phyloP scores from a whole-genome alignment of 2,797 vertebrate genomes.

The Liasis olivaceus region DNA sequence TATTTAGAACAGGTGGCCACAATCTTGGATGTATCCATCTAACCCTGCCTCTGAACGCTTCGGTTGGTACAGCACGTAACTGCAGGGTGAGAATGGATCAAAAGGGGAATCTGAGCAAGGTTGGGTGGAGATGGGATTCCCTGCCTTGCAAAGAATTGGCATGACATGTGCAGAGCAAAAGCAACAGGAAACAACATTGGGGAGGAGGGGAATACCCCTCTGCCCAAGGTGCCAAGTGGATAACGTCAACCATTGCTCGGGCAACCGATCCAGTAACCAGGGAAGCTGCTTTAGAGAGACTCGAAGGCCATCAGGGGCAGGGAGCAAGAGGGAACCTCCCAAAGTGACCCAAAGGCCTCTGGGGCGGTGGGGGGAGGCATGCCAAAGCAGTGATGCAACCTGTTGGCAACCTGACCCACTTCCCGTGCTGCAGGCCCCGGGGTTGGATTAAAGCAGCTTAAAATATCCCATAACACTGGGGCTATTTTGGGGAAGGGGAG shows the following conservation, averaged over 20 bases:
- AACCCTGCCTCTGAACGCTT: not conserved
- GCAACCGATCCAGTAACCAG: not conserved
- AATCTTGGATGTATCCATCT: not conserved
- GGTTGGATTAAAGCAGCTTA: constrained; percentile 37
- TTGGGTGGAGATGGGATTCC: not conserved
- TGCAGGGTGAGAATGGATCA: not conserved
- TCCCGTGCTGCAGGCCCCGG: not conserved
- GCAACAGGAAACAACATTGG: not conserved
- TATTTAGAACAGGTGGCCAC: accelerated
- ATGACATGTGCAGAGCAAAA: not conserved
- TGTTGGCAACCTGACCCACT: constrained; percentile 19
- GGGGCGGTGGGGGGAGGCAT: constrained; percentile 9
- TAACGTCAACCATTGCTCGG: not conserved
- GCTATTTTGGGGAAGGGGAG: constrained; percentile 50
- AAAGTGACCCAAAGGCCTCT: constrained; percentile 46
- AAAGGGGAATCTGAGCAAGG: not conserved
- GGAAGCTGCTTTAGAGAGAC: not conserved
- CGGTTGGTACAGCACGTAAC: not conserved
- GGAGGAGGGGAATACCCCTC: not conserved
- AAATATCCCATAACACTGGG: constrained; percentile 48
- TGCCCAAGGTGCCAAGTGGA: not conserved
- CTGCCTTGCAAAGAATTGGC: not conserved
- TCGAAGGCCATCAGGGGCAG: not conserved
- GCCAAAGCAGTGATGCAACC: constrained; percentile 53
- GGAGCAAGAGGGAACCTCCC: not conserved